Conservation (phyloP, 2,888 invertebrate species). For the Gerosis bhagava region DNA sequence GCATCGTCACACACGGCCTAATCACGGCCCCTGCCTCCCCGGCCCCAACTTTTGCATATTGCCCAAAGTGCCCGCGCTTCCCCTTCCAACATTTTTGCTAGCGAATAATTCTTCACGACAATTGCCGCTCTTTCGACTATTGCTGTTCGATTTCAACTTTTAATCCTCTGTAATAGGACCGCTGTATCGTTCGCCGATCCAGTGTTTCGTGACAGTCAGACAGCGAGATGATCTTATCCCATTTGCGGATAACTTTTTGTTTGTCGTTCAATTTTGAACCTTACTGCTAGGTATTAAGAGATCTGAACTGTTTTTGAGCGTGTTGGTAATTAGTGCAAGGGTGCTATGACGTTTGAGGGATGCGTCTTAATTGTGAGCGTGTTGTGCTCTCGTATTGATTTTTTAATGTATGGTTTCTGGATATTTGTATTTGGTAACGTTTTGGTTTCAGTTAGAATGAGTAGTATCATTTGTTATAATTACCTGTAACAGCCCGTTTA, state of each 20-base stretch:
- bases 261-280: constrained; percentile 36
- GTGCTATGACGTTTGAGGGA: constrained; percentile 71
- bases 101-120: constrained; percentile 50
- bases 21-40: constrained; percentile 59
- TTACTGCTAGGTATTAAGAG: constrained; percentile 37
- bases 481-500: too few species aligned
- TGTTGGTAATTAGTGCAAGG: constrained; percentile 36
- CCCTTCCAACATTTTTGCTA: constrained; percentile 59
- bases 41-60: constrained; percentile 76
- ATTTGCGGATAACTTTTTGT: constrained; percentile 32
- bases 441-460: background rate
- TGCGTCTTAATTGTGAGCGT: constrained; percentile 75
- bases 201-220: constrained; percentile 19
- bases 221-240: constrained; percentile 28
- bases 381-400: constrained; percentile 69
- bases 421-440: constrained; percentile 8
- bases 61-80: constrained; percentile 74
- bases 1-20: constrained; percentile 81
- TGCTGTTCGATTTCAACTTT: constrained; percentile 38
- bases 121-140: constrained; percentile 35
- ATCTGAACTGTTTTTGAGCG: constrained; percentile 23
- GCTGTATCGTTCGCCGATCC: constrained; percentile 13
- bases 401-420: constrained; percentile 62
- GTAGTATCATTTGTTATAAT: too few species aligned
- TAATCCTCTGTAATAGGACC: constrained; percentile 22